Base-by-base conservation (phyloP, 1,140 invertebrate species). In the Bombyx mandarina region DNA sequence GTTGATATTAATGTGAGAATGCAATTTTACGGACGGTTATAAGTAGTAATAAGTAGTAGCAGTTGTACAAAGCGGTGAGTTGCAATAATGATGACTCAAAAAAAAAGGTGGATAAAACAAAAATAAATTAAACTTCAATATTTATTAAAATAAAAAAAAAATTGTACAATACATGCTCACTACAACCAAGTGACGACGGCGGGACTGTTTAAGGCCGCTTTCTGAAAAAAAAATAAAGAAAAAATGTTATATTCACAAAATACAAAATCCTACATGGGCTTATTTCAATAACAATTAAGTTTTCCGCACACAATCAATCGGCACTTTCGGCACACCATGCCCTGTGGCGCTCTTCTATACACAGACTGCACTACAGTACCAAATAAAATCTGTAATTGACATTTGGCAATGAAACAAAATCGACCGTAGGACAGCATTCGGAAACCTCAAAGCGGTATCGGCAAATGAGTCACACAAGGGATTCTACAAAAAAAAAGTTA, bases 381-480 rank as follows among this genome's bases (percentile, higher is more conserved):
- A 49, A 49, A 49, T 60, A 57, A 72, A 72, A 66, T 35, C 26
- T 71, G 68, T 71, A 79, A 81, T 73, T 75, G 77, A 78, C 66
- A 66, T 68, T 71, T 67, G 69, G 66, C 53, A 54, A 56, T 60
- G 46, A 61, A 74, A 66, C 74, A 74, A 75, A 35, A 35, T 35
- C 26, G 26, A 55, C 68, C 58, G 60, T 60, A 66, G 56, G 61
- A 66, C 69, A 60, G 58, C 63, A 65, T 63, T 67, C 64, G 62
- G 65, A 52, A 45, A 65, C 65, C 67, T 70, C 70, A 82, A 79
- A 79, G 72, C 58, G 22, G 54, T 58, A 43, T 61, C 57, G 67
- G 62, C 61, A 57, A 57, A 70, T 83, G 80, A 82, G 63, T 83
- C 80, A 80, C 71, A 76, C 65, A 76, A 73, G 57, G 22, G 59